Conservation (phyloP, 1,140 invertebrate genomes). For the Drosophila truncata region DNA sequence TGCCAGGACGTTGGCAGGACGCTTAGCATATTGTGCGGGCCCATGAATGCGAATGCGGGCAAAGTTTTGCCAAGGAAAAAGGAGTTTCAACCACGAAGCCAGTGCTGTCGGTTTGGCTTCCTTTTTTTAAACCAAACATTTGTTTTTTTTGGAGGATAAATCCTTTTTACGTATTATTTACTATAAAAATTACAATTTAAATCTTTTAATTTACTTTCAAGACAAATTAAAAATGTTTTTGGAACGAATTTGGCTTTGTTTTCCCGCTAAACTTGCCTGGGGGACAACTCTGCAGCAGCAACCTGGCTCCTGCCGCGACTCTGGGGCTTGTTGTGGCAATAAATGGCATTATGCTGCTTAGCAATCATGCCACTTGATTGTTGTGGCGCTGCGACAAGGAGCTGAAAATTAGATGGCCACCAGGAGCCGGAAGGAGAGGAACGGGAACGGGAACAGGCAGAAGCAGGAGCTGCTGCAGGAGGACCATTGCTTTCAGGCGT, state of each 20-base stretch:
- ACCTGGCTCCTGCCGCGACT: slow-evolving; percentile 12
- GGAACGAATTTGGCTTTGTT: background rate
- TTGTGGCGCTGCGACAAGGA: slow-evolving; percentile 48
- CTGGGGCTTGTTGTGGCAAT: slow-evolving; percentile 68
- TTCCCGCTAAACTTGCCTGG: background rate
- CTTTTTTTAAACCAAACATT: slow-evolving; percentile 3
- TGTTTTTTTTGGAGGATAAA: background rate
- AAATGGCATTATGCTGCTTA: slow-evolving; percentile 81
- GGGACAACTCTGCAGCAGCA: background rate
- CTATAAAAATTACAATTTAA: background rate
- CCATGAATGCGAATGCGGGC: slow-evolving; percentile 73
- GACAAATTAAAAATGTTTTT: background rate
- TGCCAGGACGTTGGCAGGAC: slow-evolving; percentile 25
- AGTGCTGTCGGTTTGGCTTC: slow-evolving; percentile 22
- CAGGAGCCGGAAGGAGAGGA: background rate
- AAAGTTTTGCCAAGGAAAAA: slow-evolving; percentile 28
- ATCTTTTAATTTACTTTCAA: background rate
- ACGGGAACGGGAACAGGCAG: background rate
- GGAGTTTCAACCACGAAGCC: slow-evolving; percentile 3
- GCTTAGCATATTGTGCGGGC: slow-evolving; percentile 75
- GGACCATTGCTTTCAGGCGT: slow-evolving; percentile 26
- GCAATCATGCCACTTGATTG: slow-evolving; percentile 78
- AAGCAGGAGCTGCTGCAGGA: background rate
- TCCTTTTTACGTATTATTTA: background rate
- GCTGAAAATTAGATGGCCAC: slow-evolving; percentile 63